Base-by-base conservation (phyloP, 2,888 invertebrate species). In the Agonopterix heracliana region DNA sequence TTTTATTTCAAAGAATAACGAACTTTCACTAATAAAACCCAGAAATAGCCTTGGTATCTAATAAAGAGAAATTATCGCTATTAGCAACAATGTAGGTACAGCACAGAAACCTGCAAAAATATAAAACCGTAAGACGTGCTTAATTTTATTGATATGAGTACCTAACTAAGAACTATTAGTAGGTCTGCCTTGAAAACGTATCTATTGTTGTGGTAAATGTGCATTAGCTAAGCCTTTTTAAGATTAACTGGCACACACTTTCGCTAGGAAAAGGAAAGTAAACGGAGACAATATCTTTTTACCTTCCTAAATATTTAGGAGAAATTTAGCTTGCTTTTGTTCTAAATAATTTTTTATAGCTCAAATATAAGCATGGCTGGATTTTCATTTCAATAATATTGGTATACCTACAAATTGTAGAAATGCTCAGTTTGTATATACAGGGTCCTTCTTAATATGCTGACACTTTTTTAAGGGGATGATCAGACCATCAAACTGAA, bases 231-330 rank as follows among this genome's bases (percentile, higher is more conserved):
- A 64, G 66, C 61, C 67, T 73, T 72, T 78, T 75, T 66, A 69
- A 70, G 65, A 70, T 17, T 59, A 81, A 75, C 77, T 74, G 66
- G 78, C 74, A 75, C 77, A 66, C 68, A 81, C 83, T 83, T 84
- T 84, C 83, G 71, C 79, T 76, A 68, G 64, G 66, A 78, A 80
- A 68, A 78, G 68, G 80, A 83, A 81, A 82, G 82, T 80, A 69
- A 74, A 71, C 60, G 62, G 56, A 70, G 63, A 71, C 71, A 75
- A 73, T 66, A 62, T 66, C 64, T 64, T 63, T 64, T 71, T 61
- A 68, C 71, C 63, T 68, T 66, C 61, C 62, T 58, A 63, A 66
- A 69, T 65, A 68, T 66, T 66, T 65, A 64, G 57, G 63, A 66
- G 66, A 68, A 62, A 64, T 41, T 41, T 13, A 63, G 61, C 60